Percentiles rank a stretch among this genome's conserved stretches.
Conservation (phyloP, 2,797 vertebrate genomes). For the Sylvia borin region DNA sequence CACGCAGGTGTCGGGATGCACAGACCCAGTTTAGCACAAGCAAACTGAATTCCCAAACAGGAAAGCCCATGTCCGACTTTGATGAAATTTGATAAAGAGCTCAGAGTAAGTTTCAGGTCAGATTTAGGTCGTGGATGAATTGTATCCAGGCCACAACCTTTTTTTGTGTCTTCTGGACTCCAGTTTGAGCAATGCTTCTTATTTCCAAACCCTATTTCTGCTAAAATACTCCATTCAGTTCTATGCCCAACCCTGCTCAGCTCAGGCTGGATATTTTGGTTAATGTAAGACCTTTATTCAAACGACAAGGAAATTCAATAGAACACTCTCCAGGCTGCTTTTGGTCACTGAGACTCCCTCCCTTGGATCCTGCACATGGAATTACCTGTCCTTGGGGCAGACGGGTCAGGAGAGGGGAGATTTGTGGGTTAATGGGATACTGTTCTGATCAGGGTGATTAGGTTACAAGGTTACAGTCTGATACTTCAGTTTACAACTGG, state of each 20-base stretch:
- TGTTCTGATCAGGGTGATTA: not conserved
- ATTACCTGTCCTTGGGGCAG: not conserved
- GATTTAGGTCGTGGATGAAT: not conserved
- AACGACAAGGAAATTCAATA: accelerated
- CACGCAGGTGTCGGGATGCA: not conserved
- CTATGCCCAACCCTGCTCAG: not conserved
- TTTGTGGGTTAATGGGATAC: not conserved
- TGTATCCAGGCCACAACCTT: not conserved
- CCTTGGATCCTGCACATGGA: not conserved
- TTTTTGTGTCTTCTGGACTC: not conserved
- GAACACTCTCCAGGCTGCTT: not conserved
- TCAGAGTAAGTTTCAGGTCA: not conserved
- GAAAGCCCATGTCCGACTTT: not conserved
- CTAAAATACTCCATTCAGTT: not conserved
- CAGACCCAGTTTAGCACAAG: not conserved
- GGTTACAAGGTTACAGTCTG: not conserved
- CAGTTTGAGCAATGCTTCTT: not conserved
- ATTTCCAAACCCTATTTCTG: not conserved
- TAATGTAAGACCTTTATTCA: not conserved
- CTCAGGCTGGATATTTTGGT: not conserved
- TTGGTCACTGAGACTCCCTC: not conserved
- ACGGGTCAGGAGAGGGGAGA: not conserved
- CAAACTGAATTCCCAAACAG: not conserved
- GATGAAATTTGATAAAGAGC: not conserved
- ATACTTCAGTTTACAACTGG: not conserved